Conservation (phyloP, 2,888 invertebrate species). For the Callinectes sapidus region DNA sequence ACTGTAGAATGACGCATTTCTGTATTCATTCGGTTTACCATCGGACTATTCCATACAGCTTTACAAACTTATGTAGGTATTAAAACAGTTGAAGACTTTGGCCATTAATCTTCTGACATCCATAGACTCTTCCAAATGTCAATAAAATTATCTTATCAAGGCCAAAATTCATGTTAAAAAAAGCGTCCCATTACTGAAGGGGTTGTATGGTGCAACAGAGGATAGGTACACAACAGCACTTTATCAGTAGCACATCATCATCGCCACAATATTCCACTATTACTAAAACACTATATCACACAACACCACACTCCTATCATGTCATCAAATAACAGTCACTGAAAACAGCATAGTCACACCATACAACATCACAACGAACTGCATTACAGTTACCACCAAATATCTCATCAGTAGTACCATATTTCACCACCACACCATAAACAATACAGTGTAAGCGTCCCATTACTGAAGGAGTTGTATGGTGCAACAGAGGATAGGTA, state of each 20-base stretch:
- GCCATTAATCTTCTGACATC: too few relatives aligned
- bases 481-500: not conserved
- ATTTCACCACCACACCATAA: not conserved
- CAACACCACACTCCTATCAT: not conserved
- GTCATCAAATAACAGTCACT: too few relatives aligned
- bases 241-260: not conserved
- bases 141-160: too few relatives aligned
- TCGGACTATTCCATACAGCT: too few relatives aligned
- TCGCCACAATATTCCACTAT: not conserved
- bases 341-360: not conserved
- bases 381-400: not conserved
- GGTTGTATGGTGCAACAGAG: not conserved
- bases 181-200: too few relatives aligned
- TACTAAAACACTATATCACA: not conserved
- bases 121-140: too few relatives aligned
- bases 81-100: too few relatives aligned
- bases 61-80: too few relatives aligned
- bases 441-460: not conserved
- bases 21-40: too few relatives aligned
- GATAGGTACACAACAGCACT: too few relatives aligned
- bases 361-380: not conserved
- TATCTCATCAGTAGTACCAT: not conserved
- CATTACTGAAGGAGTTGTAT: not conserved
- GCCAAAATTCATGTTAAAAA: too few relatives aligned
- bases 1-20: too few relatives aligned